Evolutionary conservation across 2,888 invertebrate species (phyloP).

Genomic region (Idaea straminata): DNA sequence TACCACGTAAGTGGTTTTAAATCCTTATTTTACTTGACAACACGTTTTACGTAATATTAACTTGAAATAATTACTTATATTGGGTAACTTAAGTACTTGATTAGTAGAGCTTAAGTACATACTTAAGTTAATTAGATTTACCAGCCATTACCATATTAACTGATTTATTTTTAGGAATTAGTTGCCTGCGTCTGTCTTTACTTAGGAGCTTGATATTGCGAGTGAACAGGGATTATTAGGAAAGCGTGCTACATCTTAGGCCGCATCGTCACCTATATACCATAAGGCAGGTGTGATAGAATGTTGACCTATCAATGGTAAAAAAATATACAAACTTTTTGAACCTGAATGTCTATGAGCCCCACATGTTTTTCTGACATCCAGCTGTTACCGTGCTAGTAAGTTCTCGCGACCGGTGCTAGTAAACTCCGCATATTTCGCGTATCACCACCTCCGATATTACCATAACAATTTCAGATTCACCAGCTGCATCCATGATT

Average conservation of each 20-base stretch:
- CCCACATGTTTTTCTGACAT: not conserved
- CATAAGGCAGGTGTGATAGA: no score
- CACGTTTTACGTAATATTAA: not conserved
- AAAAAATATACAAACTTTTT: no score
- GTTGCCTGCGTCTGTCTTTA: no score
- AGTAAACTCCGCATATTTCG: slow-evolving; percentile 62
- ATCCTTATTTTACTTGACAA: slow-evolving; percentile 12
- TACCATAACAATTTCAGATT: slow-evolving; percentile 68
- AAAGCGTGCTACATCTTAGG: no score
- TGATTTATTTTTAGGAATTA: no score
- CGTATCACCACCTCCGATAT: slow-evolving; percentile 48
- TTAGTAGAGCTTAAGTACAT: not conserved
- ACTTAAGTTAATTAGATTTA: no score
- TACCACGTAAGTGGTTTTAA: slow-evolving; percentile 17
- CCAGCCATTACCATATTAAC: no score
- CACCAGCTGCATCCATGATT: slow-evolving; percentile 54
- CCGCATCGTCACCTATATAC: no score
- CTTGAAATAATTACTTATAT: not conserved
- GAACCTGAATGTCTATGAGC: no score
- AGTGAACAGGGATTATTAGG: no score
- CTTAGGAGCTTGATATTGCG: no score
- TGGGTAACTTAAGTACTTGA: not conserved
- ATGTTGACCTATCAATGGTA: no score
- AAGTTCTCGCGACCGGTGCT: slow-evolving; percentile 24
- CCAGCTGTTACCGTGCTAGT: not conserved